Evolutionary conservation across 2,888 invertebrate genomes (phyloP).

Genomic region (Drosophila peninsularis): DNA sequence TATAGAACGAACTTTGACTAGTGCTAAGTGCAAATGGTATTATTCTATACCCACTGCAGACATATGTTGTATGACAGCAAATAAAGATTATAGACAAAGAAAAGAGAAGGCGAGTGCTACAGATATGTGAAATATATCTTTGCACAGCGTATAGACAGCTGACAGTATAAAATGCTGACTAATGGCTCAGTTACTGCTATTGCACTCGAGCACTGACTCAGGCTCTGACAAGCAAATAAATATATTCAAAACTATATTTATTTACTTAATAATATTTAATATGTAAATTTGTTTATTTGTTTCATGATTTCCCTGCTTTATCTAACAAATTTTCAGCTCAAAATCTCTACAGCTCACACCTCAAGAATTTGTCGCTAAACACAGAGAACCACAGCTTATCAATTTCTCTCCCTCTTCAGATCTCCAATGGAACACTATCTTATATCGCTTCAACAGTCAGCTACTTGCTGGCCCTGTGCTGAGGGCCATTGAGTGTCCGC

Average conservation of each 20-base stretch:
- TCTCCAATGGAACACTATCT: constrained; percentile 42
- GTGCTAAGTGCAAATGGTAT: not conserved
- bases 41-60: not conserved
- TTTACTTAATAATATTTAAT: not conserved
- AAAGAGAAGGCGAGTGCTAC: not conserved
- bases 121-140: not conserved
- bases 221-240: not conserved
- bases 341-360: not conserved
- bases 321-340: not conserved
- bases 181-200: not conserved
- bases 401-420: constrained; percentile 20
- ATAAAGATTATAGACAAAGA: too few species aligned
- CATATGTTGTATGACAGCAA: too few species aligned
- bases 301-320: too few species aligned
- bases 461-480: constrained; percentile 40
- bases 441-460: not conserved
- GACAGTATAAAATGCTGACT: not conserved
- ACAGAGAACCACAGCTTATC: not conserved
- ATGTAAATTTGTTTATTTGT: not conserved
- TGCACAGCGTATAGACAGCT: not conserved
- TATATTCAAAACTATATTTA: not conserved
- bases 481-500: constrained; percentile 29
- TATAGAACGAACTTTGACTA: not conserved
- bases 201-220: not conserved
- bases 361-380: not conserved